phyloP scores from a whole-genome alignment of 2,797 vertebrate genomes.

The Arrhamphus sclerolepis region DNA sequence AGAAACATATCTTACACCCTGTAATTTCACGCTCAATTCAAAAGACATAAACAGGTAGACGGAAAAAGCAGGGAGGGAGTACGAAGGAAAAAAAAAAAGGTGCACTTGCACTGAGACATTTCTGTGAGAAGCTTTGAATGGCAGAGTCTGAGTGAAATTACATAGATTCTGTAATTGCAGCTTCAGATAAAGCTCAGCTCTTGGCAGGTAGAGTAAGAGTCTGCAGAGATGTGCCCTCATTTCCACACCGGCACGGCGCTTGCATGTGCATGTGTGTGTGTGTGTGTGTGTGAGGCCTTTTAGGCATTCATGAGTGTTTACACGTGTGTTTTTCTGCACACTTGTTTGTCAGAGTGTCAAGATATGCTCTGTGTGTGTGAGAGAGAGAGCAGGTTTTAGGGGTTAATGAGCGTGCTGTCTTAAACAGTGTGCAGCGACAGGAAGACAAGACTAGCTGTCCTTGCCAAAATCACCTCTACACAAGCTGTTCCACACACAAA shows the following conservation, averaged over 20 bases:
- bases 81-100: not conserved
- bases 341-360: conserved; percentile 51
- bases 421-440: conserved; percentile 72
- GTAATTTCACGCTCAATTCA: conserved; percentile 40
- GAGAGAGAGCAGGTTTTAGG: conserved; percentile 67
- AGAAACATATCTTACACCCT: conserved; percentile 22
- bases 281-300: conserved; percentile 36
- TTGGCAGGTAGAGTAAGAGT: conserved; percentile 79
- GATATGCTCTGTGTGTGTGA: not conserved
- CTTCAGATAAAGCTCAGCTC: conserved; percentile 68
- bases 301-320: conserved; percentile 54
- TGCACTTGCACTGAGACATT: conserved; percentile 48
- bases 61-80: conserved; percentile 23
- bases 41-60: conserved; percentile 57
- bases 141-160: conserved; percentile 68
- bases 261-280: conserved; percentile 20
- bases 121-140: conserved; percentile 55
- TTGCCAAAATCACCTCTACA: conserved; percentile 76
- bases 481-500: conserved; percentile 45
- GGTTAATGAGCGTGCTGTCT: conserved; percentile 78
- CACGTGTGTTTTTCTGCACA: conserved; percentile 4
- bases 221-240: conserved; percentile 79
- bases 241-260: conserved; percentile 55
- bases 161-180: conserved; percentile 77
- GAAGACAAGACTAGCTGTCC: conserved; percentile 72